Evolutionary conservation across 2,888 invertebrate species (phyloP), one percentile per base, ranked within the genome.

Genomic region (Blastobasis adustella): DNA sequence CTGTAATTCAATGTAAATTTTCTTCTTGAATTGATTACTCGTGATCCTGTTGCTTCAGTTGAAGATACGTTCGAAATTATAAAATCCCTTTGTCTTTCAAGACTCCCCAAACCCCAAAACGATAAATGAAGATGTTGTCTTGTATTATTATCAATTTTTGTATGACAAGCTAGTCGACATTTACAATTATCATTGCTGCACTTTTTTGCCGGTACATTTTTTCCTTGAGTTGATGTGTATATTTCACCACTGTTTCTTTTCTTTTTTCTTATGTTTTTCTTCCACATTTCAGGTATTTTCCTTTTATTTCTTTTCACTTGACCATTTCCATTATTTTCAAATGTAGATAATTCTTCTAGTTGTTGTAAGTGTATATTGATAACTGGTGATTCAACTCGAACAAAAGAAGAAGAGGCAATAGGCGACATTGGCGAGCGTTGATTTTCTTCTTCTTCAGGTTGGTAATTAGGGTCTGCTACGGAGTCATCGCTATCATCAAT

Each of bases 71-170:
- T 54, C 10, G 45, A 42, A 37, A 43, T 46, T 46, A 52, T 42
- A 52, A 54, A 54, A 52, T 54, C 52, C 10, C 54, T 54, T 54
- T 52, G 54, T 52, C 52, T 54, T 42, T 54, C 50, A 54, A 54
- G 45, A 54, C 50, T 49, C 10, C 52, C 45, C 10, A 54, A 50
- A 44, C 9, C 36, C 46, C 37, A 53, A 48, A 51, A 56, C 38
- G 50, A 54, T n/a, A 37, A 36, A 55, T 43, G 46, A 51, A 55
- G n/a, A 49, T 49, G 50, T 51, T 52, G 44, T 45, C 54, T 57
- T 54, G 52, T 53, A 41, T 48, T 38, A 45, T 46, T 49, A 51
- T 54, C 49, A 49, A 52, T 53, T 60, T 54, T 54, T 47, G 50
- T 48, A 44, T 55, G 52, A 48, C 51, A 53, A 53, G 44, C 40